These are phyloP conservation scores for Melanogrammus aeglefinus DNA, from an alignment of 2,797 vertebrate genomes.

Conservation along the genomic window DNA sequence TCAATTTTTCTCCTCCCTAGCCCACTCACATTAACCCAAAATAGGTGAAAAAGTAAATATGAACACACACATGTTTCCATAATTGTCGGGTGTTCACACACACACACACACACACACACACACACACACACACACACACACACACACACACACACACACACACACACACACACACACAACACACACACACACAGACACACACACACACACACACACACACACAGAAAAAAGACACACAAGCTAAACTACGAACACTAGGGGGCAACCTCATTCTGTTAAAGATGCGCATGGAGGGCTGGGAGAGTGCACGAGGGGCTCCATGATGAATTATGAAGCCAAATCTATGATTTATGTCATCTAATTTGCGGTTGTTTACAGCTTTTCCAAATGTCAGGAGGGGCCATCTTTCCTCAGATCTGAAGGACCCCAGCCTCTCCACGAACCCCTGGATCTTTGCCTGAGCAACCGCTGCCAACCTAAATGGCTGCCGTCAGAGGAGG, in stretches of 20 bases:
- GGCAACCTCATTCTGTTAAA: constrained; percentile 62
- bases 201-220: constrained; percentile 1
- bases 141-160: neutral
- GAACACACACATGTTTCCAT: neutral
- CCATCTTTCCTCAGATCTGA: constrained; percentile 23
- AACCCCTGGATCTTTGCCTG: neutral
- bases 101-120: constrained; percentile 12
- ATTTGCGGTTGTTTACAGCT: constrained; percentile 50
- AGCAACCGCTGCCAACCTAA: neutral
- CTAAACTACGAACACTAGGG: constrained; percentile 58
- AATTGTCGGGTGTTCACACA: neutral
- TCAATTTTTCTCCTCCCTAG: too few relatives aligned
- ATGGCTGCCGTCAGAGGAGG: neutral
- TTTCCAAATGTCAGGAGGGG: constrained; percentile 45
- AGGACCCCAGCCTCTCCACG: too few relatives aligned
- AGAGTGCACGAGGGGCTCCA: constrained; percentile 20
- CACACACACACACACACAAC: constrained; percentile 6
- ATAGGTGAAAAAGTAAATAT: too few relatives aligned
- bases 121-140: neutral
- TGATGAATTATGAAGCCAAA: constrained; percentile 44
- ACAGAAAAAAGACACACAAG: neutral
- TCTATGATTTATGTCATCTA: constrained; percentile 37
- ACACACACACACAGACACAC: neutral
- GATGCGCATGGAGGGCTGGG: neutral
- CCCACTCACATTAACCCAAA: too few relatives aligned